Evolutionary conservation across 2,113 vertebrate genomes (phyloP), one percentile per base, ranked within the genome.

Genomic region (Collichthys lucidus): DNA sequence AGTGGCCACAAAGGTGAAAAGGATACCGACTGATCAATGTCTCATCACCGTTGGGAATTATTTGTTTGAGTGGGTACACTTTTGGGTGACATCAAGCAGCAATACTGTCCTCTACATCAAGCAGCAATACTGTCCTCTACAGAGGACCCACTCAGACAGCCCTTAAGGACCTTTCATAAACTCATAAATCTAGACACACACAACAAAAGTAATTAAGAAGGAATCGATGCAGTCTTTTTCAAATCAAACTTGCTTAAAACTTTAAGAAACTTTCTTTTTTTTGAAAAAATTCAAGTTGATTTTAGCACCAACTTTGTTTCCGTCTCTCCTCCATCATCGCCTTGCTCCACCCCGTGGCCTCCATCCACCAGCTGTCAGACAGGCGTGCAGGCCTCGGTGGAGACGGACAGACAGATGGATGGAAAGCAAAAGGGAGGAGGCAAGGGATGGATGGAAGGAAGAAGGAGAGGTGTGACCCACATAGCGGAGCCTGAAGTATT

Each of bases 401-500:
- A 85, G 85, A 86, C 42, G 78, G 86, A 90, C 82, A 82, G 85
- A 90, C 81, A 88, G 86, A 90, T 82, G 87, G 86, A 79, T 69
- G 77, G 82, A 89, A 60, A 80, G 84, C 69, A 80, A 80, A 77
- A 79, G 73, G 63, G 61, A 82, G 81, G 66, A 88, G 79, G 71
- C 20, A 56, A 71, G 24, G 86, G 71, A 85, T 75, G 49, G 82
- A 78, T 40, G 75, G 80, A 81, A 60, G 86, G 68, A 85, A 88
- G 77, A 79, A 91, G 83, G 84, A 91, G 90, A 91, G 86, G 82
- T 92, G 80, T 93, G 95, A 94, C 95, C 95, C 93, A 95, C 78
- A 94, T 95, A 93, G 90, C 62, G 47, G 82, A 89, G 91, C 88
- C 89, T 83, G 82, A 80, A 92, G 92, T 95, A 95, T 95, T 95